Evolutionary conservation across 2,888 invertebrate genomes (phyloP).

Genomic region (Lithophane ornitopus): DNA sequence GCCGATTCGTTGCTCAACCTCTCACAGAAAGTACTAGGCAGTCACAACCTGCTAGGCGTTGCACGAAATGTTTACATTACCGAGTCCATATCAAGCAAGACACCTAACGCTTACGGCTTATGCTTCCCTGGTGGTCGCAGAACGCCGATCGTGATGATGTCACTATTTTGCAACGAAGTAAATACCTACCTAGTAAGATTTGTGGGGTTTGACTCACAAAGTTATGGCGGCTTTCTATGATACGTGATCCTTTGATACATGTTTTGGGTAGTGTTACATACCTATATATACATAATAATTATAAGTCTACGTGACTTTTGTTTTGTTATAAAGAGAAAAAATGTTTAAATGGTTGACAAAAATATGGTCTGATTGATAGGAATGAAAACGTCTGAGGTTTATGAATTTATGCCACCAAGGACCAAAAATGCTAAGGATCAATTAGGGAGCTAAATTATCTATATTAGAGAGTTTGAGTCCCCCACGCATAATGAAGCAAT

Average conservation of each 20-base stretch:
- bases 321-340: conserved; percentile 26
- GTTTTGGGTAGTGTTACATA: conserved; percentile 58
- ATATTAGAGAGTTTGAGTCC: conserved; percentile 1
- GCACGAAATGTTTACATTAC: conserved; percentile 79
- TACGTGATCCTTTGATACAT: conserved; percentile 48
- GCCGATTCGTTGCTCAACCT: conserved; percentile 38
- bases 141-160: conserved; percentile 79
- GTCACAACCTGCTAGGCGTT: conserved; percentile 74
- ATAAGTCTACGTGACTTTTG: conserved; percentile 51
- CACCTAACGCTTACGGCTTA: conserved; percentile 74
- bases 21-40: conserved; percentile 68
- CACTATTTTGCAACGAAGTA: conserved; percentile 75
- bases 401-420: background rate
- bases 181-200: conserved; percentile 61
- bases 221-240: conserved; percentile 59
- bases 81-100: conserved; percentile 77
- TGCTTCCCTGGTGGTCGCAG: conserved; percentile 85
- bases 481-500: conserved; percentile 29
- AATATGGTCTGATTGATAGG: conserved; percentile 1
- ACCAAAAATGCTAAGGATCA: background rate
- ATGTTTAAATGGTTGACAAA: conserved; percentile 1
- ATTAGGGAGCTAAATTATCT: background rate
- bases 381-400: background rate
- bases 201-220: conserved; percentile 50
- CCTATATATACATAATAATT: conserved; percentile 31